A percentile compares a stretch with the other conserved stretches of the same genome.
Evolutionary conservation across 2,113 vertebrate species (phyloP).

Genomic region (Ia io): DNA sequence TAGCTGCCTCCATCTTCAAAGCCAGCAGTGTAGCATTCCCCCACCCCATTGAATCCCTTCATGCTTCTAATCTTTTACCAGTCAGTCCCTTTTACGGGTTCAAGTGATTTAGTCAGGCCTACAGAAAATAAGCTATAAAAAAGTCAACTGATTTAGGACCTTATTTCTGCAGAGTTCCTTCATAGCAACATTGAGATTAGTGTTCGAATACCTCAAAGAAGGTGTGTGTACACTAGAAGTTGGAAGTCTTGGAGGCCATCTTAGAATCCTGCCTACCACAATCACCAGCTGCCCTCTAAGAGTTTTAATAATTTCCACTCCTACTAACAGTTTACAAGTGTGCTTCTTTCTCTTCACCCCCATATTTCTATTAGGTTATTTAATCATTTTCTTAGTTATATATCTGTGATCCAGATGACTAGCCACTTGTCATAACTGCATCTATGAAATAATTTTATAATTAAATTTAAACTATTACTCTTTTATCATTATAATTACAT

Average conservation of each 20-base stretch:
- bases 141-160: neutral
- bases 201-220: neutral
- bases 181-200: neutral
- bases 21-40: neutral
- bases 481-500: neutral
- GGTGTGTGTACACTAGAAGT: neutral
- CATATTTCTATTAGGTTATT: neutral
- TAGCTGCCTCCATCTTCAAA: neutral
- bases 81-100: neutral
- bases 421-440: neutral
- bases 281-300: neutral
- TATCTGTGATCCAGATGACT: neutral
- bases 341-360: neutral
- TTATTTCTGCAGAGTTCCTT: neutral
- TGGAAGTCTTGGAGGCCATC: neutral
- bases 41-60: neutral
- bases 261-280: neutral
- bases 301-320: neutral
- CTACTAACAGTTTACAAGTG: neutral
- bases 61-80: neutral
- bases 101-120: neutral
- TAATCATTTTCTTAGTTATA: neutral
- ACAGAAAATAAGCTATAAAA: neutral
- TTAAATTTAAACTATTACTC: neutral
- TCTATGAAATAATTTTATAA: constrained; percentile 10